Base-by-base conservation (phyloP, 2,888 invertebrate genomes). In the Tenthredo livida region DNA sequence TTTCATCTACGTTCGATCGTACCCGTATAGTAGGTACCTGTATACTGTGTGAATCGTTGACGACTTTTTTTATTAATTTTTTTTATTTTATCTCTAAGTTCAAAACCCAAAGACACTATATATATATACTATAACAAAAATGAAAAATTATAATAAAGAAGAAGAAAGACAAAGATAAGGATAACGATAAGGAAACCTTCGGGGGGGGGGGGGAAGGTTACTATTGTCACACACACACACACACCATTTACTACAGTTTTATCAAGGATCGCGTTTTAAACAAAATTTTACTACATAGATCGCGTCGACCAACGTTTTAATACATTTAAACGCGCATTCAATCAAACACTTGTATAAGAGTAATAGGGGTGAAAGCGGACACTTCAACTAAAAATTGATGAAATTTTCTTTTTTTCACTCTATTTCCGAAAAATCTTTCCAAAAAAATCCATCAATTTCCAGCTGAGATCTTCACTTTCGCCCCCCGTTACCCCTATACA, bases 1-100 rank as follows among this genome's bases (percentile, higher is more conserved):
- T 61, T 40, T 80, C 9, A 61, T 15, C 61, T 80, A 43, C 80
- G 80, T 43, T 61, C 25, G 25, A 58, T 80, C 54, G 50, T 43
- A 61, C 61, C 61, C 61, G 33, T 33, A 33, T n/a, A 37, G 29
- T 37, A 33, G 33, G 7, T n/a, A 40, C 40, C n/a, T 17, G 15
- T 40, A 37, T 70, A 70, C n/a, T 37, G 21, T 73, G 67, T 33
- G 33, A 17, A 61, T 61, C 61, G 61, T 61, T 61, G 9, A 21
- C 61, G 61, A 61, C 61, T 61, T 17, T n/a, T 70, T 37, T n/a
- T 12, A 6, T 43, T 70, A 4, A 33, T 70, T 70, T 37, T 2
- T 7, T 67, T 67, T 65, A 0, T 12, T 29, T 5, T n/a, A 6
- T n/a, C 17, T 50, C 7, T n/a, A 54, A 54, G 54, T 54, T n/a